Evolutionary conservation across 2,888 invertebrate species (phyloP).

Genomic region (Ganaspis brasiliensis): DNA sequence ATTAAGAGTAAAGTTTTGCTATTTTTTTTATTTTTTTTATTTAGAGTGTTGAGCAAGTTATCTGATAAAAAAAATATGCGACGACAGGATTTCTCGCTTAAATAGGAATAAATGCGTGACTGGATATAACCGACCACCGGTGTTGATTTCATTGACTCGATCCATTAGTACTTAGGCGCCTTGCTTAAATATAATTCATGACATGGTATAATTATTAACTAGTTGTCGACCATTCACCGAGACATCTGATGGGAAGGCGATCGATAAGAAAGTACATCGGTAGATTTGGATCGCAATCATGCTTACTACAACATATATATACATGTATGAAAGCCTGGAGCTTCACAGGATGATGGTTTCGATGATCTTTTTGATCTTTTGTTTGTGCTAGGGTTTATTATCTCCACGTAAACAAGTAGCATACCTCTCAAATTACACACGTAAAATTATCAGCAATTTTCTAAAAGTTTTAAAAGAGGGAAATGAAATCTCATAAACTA

Average conservation of each 20-base stretch:
- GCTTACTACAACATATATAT: not conserved
- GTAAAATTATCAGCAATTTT: conserved; percentile 11
- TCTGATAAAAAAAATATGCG: conserved; percentile 7
- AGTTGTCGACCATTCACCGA: conserved; percentile 19
- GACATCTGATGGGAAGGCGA: conserved; percentile 10
- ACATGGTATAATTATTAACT: conserved; percentile 38
- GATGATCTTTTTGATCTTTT: conserved; percentile 22
- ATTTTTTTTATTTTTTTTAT: not conserved
- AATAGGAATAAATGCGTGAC: conserved; percentile 36
- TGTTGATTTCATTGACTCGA: conserved; percentile 38
- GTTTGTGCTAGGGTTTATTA: conserved; percentile 1
- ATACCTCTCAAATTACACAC: conserved; percentile 16
- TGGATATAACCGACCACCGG: conserved; percentile 30
- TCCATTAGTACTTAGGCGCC: conserved; percentile 41
- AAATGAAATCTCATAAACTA: not conserved
- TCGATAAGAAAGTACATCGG: conserved; percentile 34
- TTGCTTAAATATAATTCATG: conserved; percentile 37
- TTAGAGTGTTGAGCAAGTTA: not conserved
- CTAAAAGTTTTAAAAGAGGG: not conserved
- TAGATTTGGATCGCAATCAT: conserved; percentile 32
- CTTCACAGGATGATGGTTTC: conserved; percentile 18
- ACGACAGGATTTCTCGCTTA: conserved; percentile 38
- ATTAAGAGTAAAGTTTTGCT: not conserved
- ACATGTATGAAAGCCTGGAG: not conserved
- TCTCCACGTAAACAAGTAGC: conserved; percentile 1